phyloP scores from a whole-genome alignment of 92 coral and sea anemone species.

The Muricea muricata region DNA sequence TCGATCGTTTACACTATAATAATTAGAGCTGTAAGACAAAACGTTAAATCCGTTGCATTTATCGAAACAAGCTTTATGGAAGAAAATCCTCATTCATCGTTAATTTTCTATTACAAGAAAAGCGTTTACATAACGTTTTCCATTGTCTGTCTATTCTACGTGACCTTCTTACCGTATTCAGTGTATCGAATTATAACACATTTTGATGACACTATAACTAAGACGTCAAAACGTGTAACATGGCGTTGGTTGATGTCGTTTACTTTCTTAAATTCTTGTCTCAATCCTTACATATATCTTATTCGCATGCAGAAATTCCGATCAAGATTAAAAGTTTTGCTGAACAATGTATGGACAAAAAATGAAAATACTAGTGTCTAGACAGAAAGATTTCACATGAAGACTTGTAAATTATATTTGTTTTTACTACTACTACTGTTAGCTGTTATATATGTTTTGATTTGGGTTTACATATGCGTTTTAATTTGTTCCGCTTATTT shows the following conservation, averaged over 20 bases:
- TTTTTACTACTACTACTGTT: too few species aligned
- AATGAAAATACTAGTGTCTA: too few species aligned
- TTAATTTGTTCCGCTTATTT: too few species aligned
- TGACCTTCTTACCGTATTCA: constrained; percentile 16
- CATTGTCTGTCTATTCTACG: constrained; percentile 35
- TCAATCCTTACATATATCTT: constrained; percentile 31
- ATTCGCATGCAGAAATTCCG: constrained; percentile 9
- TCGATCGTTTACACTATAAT: background rate
- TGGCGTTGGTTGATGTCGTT: constrained; percentile 9
- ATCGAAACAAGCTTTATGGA: background rate
- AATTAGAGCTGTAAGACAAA: background rate
- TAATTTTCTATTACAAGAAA: background rate
- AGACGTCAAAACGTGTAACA: background rate
- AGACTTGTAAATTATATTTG: too few species aligned
- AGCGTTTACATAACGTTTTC: constrained; percentile 1
- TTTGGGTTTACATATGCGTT: too few species aligned
- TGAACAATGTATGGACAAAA: too few species aligned
- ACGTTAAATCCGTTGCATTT: background rate
- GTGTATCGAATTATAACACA: constrained; percentile 7
- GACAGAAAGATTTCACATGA: too few species aligned
- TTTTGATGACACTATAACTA: background rate
- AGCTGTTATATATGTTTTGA: too few species aligned
- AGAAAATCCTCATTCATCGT: background rate
- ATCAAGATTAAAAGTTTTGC: background rate
- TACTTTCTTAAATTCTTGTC: constrained; percentile 7